These are phyloP conservation scores for Strix uralensis DNA, from an alignment of 2,113 vertebrate species.

Conservation along the genomic window DNA sequence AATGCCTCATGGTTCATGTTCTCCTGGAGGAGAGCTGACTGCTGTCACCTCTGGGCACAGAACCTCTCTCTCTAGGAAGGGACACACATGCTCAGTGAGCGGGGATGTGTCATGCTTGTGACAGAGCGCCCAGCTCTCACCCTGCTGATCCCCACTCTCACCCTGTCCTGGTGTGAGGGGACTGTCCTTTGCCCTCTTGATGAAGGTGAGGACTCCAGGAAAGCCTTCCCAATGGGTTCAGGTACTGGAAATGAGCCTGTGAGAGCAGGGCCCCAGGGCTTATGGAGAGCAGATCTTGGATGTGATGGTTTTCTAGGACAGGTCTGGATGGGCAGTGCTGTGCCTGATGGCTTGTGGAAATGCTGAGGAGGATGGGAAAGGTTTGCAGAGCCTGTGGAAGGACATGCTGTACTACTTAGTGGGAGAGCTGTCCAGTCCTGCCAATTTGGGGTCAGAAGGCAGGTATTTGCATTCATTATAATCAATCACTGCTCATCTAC, in stretches of 20 bases:
- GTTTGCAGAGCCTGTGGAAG: conserved; percentile 43
- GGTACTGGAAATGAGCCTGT: not conserved
- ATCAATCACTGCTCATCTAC: conserved; percentile 34
- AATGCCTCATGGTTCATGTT: not conserved
- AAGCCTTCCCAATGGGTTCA: not conserved
- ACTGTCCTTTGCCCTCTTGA: not conserved
- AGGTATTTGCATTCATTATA: conserved; percentile 34
- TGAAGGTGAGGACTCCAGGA: not conserved
- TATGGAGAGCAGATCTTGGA: not conserved
- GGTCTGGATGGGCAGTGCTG: not conserved
- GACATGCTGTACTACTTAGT: not conserved
- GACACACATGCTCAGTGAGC: fast-evolving
- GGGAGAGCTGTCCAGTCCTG: conserved; percentile 20
- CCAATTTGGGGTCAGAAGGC: conserved; percentile 7
- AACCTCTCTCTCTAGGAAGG: not conserved
- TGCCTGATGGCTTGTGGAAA: conserved; percentile 11
- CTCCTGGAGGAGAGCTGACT: not conserved
- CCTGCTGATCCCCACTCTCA: not conserved
- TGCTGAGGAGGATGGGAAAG: not conserved
- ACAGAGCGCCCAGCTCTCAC: not conserved
- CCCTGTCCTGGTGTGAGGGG: not conserved
- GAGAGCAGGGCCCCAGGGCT: not conserved
- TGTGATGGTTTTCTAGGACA: not conserved
- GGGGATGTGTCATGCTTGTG: not conserved
- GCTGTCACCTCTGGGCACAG: not conserved